These are phyloP conservation scores for Pseudomugil tenellus DNA, from an alignment of 2,797 vertebrate genomes.

Conservation along the genomic window DNA sequence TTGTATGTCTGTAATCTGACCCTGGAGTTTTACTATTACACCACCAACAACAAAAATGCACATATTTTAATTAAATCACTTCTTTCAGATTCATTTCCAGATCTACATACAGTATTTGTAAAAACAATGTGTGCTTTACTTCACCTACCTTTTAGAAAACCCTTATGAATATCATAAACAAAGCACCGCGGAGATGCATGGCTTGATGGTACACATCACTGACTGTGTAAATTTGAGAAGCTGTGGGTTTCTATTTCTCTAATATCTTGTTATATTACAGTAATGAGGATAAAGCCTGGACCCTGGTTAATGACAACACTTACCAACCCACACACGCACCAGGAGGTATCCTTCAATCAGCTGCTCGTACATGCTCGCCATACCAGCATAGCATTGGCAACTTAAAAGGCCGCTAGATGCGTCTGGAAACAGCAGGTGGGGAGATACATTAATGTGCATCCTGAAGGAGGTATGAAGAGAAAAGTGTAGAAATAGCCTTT, in stretches of 20 bases:
- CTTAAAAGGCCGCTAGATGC: background rate
- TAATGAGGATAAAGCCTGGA: background rate
- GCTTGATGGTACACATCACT: background rate
- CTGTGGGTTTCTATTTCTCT: background rate
- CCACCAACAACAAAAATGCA: background rate
- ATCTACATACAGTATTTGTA: background rate
- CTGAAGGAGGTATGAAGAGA: background rate
- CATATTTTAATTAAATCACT: background rate
- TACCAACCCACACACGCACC: background rate
- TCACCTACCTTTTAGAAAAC: background rate
- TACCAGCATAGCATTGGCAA: background rate
- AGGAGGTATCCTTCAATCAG: background rate
- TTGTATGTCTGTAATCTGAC: background rate
- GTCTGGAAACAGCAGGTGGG: background rate
- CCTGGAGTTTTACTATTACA: background rate
- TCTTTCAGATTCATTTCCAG: background rate
- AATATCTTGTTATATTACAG: background rate
- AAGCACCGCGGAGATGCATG: background rate
- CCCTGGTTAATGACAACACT: background rate
- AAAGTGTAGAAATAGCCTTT: background rate
- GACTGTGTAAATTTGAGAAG: too few relatives aligned
- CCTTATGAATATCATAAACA: background rate
- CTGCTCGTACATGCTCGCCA: background rate
- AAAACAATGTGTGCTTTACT: background rate
- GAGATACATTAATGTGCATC: background rate